These are phyloP conservation scores for Morone saxatilis DNA, from an alignment of 2,113 vertebrate species.

Conservation along the genomic window DNA sequence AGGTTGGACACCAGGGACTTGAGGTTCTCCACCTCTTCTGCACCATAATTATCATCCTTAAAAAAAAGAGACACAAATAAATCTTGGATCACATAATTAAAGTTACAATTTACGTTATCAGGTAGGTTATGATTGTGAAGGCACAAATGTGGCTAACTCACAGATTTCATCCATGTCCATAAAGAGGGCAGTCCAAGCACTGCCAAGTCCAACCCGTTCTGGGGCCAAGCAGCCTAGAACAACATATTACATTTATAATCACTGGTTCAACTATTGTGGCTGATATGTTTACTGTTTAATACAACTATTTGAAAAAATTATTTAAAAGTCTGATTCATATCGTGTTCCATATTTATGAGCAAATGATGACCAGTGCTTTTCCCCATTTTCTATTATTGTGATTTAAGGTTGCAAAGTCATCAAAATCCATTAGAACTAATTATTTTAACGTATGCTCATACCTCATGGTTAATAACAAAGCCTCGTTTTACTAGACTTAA, in stretches of 20 bases:
- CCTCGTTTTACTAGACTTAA: neutral
- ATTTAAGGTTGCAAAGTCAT: neutral
- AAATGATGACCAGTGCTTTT: neutral
- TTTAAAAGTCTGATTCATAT: neutral
- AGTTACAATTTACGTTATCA: neutral
- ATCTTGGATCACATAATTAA: neutral
- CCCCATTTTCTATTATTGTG: neutral
- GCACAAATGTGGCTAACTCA: constrained; percentile 69
- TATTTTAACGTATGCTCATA: neutral
- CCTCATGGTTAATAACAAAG: neutral
- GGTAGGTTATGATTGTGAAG: neutral
- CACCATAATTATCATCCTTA: constrained; percentile 85
- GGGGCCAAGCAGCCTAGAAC: constrained; percentile 91
- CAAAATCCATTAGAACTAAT: neutral
- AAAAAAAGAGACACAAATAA: constrained; percentile 16
- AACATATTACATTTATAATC: neutral
- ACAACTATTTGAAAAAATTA: too few species aligned
- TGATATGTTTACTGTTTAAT: neutral
- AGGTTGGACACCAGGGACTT: constrained; percentile 88
- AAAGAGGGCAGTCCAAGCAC: constrained; percentile 86
- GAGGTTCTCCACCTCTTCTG: constrained; percentile 87
- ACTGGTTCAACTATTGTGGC: neutral
- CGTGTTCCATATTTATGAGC: neutral
- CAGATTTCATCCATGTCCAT: constrained; percentile 87
- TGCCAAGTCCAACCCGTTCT: constrained; percentile 93